A percentile compares a stretch with the other conserved stretches of the same genome.
Conservation (phyloP, 2,113 vertebrate species). For the Chaetodon trifascialis region DNA sequence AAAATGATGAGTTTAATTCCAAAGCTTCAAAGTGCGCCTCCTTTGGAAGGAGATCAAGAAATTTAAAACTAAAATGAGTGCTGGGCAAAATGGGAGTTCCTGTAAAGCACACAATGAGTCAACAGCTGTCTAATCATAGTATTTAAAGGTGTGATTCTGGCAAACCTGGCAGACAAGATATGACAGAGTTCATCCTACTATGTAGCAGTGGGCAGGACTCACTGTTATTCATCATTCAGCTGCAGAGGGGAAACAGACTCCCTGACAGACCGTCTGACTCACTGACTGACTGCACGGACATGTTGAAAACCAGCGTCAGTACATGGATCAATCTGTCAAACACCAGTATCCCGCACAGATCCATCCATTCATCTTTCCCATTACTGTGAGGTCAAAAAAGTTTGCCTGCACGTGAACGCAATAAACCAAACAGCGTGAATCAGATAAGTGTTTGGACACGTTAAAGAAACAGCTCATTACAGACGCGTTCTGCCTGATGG, state of each 20-base stretch:
- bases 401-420: neutral
- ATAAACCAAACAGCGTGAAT: conserved; percentile 13
- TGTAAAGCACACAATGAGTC: conserved; percentile 50
- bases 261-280: conserved; percentile 38
- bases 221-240: conserved; percentile 32
- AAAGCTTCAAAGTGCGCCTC: neutral
- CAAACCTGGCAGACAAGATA: conserved; percentile 52
- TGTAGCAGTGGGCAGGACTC: neutral
- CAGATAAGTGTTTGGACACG: conserved; percentile 32
- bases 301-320: conserved; percentile 19
- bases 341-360: neutral
- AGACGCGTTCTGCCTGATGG: conserved; percentile 25
- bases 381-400: neutral
- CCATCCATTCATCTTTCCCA: neutral
- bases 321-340: neutral
- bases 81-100: conserved; percentile 53
- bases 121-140: conserved; percentile 47
- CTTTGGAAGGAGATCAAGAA: conserved; percentile 1
- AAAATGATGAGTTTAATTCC: conserved; percentile 5
- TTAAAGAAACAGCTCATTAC: conserved; percentile 3
- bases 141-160: conserved; percentile 49
- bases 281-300: conserved; percentile 43
- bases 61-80: conserved; percentile 4
- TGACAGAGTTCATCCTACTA: conserved; percentile 53
- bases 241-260: conserved; percentile 15